Conservation (phyloP, 2,888 invertebrate species). For the Biston stratarius region DNA sequence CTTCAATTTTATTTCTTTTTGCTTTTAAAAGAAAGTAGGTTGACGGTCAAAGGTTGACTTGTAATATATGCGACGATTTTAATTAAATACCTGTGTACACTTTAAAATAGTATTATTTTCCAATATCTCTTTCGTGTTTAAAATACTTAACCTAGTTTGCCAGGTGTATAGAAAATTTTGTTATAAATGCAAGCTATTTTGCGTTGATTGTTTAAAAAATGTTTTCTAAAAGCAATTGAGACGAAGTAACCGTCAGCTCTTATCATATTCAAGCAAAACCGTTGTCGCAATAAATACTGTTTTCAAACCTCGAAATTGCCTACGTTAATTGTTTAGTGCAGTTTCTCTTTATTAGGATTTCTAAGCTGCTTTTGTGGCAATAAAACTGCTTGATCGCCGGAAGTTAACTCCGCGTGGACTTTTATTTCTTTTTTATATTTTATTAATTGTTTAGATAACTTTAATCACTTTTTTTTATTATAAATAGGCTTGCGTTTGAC, state of each 20-base stretch:
- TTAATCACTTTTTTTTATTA: too few species aligned
- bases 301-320: slow-evolving; percentile 50
- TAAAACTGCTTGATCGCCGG: slow-evolving; percentile 8
- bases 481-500: too few species aligned
- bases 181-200: too few species aligned
- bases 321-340: slow-evolving; percentile 38
- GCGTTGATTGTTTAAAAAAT: not conserved
- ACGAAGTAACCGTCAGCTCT: slow-evolving; percentile 7
- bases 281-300: slow-evolving; percentile 53
- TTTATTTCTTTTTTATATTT: not conserved
- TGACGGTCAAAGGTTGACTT: too few species aligned
- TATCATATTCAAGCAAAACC: slow-evolving; percentile 27
- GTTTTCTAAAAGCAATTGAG: not conserved
- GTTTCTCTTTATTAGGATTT: slow-evolving; percentile 32
- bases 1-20: too few species aligned
- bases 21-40: too few species aligned
- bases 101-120: too few species aligned
- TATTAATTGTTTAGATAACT: not conserved
- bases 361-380: slow-evolving; percentile 13
- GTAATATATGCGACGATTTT: too few species aligned
- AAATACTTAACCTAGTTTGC: too few species aligned
- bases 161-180: too few species aligned
- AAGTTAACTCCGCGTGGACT: not conserved
- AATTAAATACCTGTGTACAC: too few species aligned
- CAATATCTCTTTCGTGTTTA: too few species aligned